Base-by-base conservation (phyloP, 1,140 invertebrate species). In the Magallana angulata region DNA sequence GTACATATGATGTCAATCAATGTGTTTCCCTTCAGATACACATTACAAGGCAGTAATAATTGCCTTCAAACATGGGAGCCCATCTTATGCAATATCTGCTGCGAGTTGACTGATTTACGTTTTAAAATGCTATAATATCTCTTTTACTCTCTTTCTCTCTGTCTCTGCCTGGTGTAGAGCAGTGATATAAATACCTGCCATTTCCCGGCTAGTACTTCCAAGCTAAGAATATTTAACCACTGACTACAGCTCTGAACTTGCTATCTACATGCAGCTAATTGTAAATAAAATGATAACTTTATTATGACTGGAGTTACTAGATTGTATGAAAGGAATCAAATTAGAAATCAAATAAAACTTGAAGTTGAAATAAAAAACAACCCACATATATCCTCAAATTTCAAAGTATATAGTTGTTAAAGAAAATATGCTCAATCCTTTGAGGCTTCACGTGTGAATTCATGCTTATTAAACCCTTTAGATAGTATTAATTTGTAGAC, bases 71-170 rank as follows among this genome's bases (percentile, higher is more conserved):
- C 9, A 76, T 24, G 68, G 24, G 7, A 48, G 68, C 11, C 11
- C 14, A 76, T 76, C 68, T 14, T 36, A 76, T 30, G 36, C 18
- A 24, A 76, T 76, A 76, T 36, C 14, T 76, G 18, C 68, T 24
- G 68, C 36, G 24, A 71, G 68, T 8, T 71, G 68, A 76, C 68
- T 76, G 68, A 76, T 62, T 62, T 62, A 62, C n/a, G 60, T 12
- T 62, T 62, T 16, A 24, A 71, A 7, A 24, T 71, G 68, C 36
- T 71, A 18, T 71, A 18, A 71, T 36, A 76, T 30, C 68, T 76
- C 68, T 76, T 12, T 4, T 8, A 71, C 36, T 76, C 68, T 30
- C 8, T 4, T 18, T 9, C 24, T 76, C 68, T 76, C 68, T 30
- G 36, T 30, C 68, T 48, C 36, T 48, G 5, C 36, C 5, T 2